phyloP scores from a whole-genome alignment of 2,113 vertebrate species.

The Saccopteryx leptura region DNA sequence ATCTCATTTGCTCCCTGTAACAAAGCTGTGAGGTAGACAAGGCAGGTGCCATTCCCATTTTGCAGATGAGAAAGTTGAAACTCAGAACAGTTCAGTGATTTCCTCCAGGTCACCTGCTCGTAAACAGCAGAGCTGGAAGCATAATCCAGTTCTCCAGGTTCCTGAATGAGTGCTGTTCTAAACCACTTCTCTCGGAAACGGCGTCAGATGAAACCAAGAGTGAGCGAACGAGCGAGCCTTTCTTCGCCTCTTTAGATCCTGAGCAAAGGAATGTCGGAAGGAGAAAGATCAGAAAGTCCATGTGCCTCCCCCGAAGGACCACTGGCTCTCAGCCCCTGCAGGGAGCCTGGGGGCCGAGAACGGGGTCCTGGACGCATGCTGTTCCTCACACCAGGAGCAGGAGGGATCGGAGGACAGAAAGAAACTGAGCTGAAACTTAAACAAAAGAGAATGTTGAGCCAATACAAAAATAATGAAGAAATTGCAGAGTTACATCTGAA shows the following conservation, averaged over 20 bases:
- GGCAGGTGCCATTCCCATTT: not conserved
- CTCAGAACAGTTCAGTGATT: not conserved
- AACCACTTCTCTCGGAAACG: not conserved
- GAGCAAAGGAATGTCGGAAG: constrained; percentile 40
- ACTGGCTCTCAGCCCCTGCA: not conserved
- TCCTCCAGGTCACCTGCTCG: not conserved
- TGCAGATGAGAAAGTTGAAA: not conserved
- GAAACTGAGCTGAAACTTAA: not conserved
- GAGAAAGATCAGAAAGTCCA: not conserved
- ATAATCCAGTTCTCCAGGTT: not conserved
- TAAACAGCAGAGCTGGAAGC: not conserved
- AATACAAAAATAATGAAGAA: not conserved
- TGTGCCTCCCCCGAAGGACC: not conserved
- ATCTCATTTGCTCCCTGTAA: not conserved
- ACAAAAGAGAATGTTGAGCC: not conserved
- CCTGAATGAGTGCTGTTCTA: not conserved
- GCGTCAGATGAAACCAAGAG: not conserved
- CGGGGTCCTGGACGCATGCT: not conserved
- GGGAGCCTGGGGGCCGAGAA: not conserved
- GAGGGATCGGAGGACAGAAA: not conserved
- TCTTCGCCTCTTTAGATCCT: not conserved
- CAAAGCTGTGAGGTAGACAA: not conserved
- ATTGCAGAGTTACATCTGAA: not conserved
- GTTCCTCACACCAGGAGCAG: not conserved
- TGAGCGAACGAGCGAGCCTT: not conserved